Evolutionary conservation across 2,797 vertebrate genomes (phyloP), one percentile per base, ranked within the genome.

Genomic region (Eurystomus glaucurus): DNA sequence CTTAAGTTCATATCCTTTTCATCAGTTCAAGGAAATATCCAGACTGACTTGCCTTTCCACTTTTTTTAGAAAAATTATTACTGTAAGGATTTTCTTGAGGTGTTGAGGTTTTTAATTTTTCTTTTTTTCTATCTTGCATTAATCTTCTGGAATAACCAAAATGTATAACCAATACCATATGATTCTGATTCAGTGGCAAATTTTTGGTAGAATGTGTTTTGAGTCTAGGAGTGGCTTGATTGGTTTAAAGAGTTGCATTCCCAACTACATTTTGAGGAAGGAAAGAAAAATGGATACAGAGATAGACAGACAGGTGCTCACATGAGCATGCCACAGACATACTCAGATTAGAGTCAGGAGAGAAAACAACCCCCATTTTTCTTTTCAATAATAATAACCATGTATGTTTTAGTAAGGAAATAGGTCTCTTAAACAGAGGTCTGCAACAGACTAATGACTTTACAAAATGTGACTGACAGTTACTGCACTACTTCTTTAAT

Each of bases 401-500:
- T 25, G 19, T 61, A 33, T 79, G 60, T 82, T 85, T 72, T 79
- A n/a, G 6, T 89, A 66, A 64, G 20, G 11, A 86, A 22, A 88
- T 81, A 92, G 62, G 43, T 31, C 35, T 90, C 57, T 96, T 89
- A 95, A 78, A 92, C 50, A 97, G 51, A 95, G 80, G 77, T 90
- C 90, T 97, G 50, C 78, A 94, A 87, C 31, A 29, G 31, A 52
- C 94, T 96, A 95, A 93, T 95, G 91, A 76, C 51, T 93, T 95
- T 54, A 69, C 54, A 96, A 96, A 98, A 95, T 22, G 17, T 96
- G 92, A 92, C 90, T 97, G 92, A 88, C 81, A 90, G 81, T 96
- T 94, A 81, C 52, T 46, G 74, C 70, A 90, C 76, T 95, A 91
- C 55, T 31, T 96, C 85, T 94, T 97, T 94, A 97, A 95, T 96